Evolutionary conservation across 2,113 vertebrate species (phyloP).

Genomic region (Menidia beryllina): DNA sequence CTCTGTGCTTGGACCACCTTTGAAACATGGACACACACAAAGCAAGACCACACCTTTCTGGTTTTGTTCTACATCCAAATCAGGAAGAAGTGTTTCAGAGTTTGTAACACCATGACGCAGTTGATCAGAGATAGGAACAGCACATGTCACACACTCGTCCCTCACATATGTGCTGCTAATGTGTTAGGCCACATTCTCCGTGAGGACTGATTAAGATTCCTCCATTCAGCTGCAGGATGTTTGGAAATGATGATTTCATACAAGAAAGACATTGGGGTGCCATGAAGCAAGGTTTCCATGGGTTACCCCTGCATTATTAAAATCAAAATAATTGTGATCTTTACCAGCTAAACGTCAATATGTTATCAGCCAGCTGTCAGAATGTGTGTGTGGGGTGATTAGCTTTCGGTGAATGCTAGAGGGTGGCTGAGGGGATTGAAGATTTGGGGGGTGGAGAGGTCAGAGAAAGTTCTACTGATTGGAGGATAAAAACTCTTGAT

Average conservation of each 20-base stretch:
- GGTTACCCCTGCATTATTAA: conserved; percentile 13
- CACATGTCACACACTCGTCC: conserved; percentile 49
- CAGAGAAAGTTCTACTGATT: conserved; percentile 63
- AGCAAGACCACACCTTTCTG: conserved; percentile 63
- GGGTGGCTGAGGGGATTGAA: conserved; percentile 43
- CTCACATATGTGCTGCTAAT: conserved; percentile 67
- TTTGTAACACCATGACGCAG: conserved; percentile 67
- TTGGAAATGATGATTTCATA: conserved; percentile 41
- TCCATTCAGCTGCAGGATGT: conserved; percentile 39
- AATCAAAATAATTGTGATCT: conserved; percentile 16
- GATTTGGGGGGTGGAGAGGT: conserved; percentile 22
- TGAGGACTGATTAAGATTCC: conserved; percentile 66
- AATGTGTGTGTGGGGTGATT: conserved; percentile 54
- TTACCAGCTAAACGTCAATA: conserved; percentile 49
- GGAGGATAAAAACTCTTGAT: conserved; percentile 37
- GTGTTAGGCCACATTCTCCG: conserved; percentile 65
- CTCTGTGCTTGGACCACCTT: conserved; percentile 38
- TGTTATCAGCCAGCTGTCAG: conserved; percentile 71
- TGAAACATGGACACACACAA: conserved; percentile 50
- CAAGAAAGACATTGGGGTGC: conserved; percentile 49
- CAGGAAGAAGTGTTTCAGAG: conserved; percentile 68
- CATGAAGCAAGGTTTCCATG: neutral
- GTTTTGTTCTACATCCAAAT: conserved; percentile 67
- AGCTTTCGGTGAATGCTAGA: conserved; percentile 52
- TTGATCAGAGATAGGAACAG: conserved; percentile 67